Conservation (phyloP, 2,888 invertebrate genomes). For the Zygothrica quintamaculata region DNA sequence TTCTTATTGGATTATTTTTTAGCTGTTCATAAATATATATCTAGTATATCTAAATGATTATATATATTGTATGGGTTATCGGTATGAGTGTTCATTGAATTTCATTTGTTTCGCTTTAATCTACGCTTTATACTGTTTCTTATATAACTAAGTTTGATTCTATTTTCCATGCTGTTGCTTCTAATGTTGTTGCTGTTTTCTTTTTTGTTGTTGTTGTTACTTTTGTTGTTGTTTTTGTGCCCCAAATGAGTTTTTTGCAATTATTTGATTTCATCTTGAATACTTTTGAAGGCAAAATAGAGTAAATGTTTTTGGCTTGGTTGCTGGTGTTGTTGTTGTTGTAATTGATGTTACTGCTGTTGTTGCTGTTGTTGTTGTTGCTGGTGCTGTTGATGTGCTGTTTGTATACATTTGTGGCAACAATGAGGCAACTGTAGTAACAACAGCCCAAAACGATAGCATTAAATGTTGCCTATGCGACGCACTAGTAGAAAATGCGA, state of each 20-base stretch:
- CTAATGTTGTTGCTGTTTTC: constrained; percentile 34
- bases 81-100: constrained; percentile 3
- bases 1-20: too few species aligned
- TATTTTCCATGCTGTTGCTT: constrained; percentile 56
- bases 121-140: constrained; percentile 27
- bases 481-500: constrained; percentile 80
- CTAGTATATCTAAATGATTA: constrained; percentile 26
- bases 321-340: constrained; percentile 25
- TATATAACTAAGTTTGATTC: constrained; percentile 61
- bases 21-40: constrained; percentile 17
- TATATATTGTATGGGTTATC: constrained; percentile 8
- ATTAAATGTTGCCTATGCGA: constrained; percentile 74
- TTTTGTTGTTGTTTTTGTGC: constrained; percentile 47
- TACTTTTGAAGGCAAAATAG: constrained; percentile 53
- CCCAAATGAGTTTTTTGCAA: constrained; percentile 80
- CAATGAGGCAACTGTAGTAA: constrained; percentile 69
- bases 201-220: constrained; percentile 28
- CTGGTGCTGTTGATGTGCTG: constrained; percentile 18
- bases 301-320: constrained; percentile 44
- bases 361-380: constrained; percentile 21
- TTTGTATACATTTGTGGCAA: constrained; percentile 56
- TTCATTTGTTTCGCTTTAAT: constrained; percentile 7
- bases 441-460: constrained; percentile 63
- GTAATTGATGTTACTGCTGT: constrained; percentile 17
- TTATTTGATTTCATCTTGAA: constrained; percentile 80